Percentiles rank a stretch among this genome's conserved stretches.
Conservation (phyloP, 2,797 vertebrate genomes). For the Ambastaia sidthimunki region DNA sequence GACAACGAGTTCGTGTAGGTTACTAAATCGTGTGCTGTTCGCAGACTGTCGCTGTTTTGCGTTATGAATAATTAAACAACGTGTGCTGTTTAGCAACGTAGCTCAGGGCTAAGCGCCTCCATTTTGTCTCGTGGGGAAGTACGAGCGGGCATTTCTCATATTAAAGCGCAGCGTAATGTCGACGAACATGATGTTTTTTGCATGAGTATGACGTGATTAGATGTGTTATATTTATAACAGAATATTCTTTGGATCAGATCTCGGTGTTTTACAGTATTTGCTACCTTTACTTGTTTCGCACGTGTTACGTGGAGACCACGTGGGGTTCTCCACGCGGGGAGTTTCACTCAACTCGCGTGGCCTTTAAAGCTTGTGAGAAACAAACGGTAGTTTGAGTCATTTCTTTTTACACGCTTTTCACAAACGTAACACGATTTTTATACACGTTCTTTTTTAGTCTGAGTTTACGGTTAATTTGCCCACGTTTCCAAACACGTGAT, state of each 20-base stretch:
- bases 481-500: too few relatives aligned
- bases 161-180: neutral
- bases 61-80: neutral
- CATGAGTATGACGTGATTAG: fast-evolving
- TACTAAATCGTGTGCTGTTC: fast-evolving
- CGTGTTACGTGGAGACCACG: constrained; percentile 71
- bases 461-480: too few relatives aligned
- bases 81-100: neutral
- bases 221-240: neutral
- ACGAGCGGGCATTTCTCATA: neutral
- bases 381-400: too few relatives aligned
- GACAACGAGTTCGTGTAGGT: fast-evolving
- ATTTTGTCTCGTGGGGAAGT: constrained; percentile 20
- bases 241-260: neutral
- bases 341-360: constrained; percentile 57
- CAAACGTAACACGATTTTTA: too few relatives aligned
- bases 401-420: too few relatives aligned
- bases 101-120: constrained; percentile 37
- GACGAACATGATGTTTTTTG: too few relatives aligned
- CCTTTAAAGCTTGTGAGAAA: too few relatives aligned
- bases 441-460: too few relatives aligned
- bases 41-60: neutral
- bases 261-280: constrained; percentile 22
- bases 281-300: constrained; percentile 4
- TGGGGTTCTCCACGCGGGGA: constrained; percentile 70